Evolutionary conservation across 2,888 invertebrate genomes (phyloP).

Genomic region (Melieria omissa): DNA sequence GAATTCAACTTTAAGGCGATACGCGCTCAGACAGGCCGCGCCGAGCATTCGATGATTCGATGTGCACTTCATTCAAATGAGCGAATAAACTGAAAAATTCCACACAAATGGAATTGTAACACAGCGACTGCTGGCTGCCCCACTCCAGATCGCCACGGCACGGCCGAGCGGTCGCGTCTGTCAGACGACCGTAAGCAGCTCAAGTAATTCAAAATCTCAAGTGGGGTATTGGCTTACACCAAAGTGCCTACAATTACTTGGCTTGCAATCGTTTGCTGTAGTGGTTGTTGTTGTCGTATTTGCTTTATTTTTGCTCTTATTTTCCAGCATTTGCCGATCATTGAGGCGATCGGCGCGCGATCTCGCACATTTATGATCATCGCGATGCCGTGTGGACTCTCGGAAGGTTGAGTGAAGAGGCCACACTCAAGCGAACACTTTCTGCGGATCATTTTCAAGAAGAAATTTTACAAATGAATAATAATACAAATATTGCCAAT

Average conservation of each 20-base stretch:
- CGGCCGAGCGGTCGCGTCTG: too few species aligned
- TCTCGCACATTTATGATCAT: neutral
- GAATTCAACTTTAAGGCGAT: too few species aligned
- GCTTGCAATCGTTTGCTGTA: too few species aligned
- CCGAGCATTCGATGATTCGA: too few species aligned
- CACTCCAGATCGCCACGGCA: too few species aligned
- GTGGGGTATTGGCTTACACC: neutral
- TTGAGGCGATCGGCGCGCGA: neutral
- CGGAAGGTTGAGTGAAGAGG: slow-evolving; percentile 31
- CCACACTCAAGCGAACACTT: slow-evolving; percentile 34
- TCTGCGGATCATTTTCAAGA: slow-evolving; percentile 21
- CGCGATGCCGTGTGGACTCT: slow-evolving; percentile 39
- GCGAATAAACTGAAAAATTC: too few species aligned
- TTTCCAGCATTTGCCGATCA: neutral
- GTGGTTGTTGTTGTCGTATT: slow-evolving; percentile 38
- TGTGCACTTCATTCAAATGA: too few species aligned
- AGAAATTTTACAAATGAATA: slow-evolving; percentile 3
- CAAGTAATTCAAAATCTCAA: neutral
- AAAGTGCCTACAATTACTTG: slow-evolving; percentile 41
- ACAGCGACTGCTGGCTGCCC: too few species aligned
- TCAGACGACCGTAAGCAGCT: too few species aligned
- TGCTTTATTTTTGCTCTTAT: neutral
- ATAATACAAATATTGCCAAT: neutral
- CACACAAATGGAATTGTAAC: too few species aligned
- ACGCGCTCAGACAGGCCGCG: too few species aligned